These are phyloP conservation scores for Heliconius hewitsoni DNA, from an alignment of 1,140 invertebrate genomes.

Conservation along the genomic window DNA sequence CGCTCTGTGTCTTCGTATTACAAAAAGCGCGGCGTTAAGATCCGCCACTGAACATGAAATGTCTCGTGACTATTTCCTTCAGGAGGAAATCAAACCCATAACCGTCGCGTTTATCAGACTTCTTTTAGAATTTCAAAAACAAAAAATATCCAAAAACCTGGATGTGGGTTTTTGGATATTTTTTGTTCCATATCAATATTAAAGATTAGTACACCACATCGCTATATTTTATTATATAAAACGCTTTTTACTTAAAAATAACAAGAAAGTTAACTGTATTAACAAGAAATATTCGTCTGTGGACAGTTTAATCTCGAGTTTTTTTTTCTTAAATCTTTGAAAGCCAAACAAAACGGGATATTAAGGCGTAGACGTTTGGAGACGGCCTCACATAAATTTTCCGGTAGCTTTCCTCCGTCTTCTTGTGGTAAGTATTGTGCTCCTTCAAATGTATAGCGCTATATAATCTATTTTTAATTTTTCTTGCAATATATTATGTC, in stretches of 20 bases:
- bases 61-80: no score
- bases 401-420: conserved; percentile 23
- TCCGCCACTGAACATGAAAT: no score
- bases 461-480: not conserved
- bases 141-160: no score
- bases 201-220: not conserved
- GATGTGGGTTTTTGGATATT: no score
- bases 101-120: no score
- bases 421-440: not conserved
- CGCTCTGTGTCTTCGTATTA: no score
- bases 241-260: not conserved
- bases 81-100: no score
- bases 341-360: conserved; percentile 29
- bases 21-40: no score
- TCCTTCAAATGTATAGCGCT: not conserved
- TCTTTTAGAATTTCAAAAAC: no score
- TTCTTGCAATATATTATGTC: not conserved
- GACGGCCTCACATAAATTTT: conserved; percentile 28
- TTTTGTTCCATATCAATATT: no score
- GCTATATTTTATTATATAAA: no score
- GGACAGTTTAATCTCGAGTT: conserved; percentile 6
- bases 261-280: not conserved
- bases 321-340: conserved; percentile 25
- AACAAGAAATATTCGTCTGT: conserved; percentile 8
- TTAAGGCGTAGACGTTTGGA: conserved; percentile 24